Evolutionary conservation across 1,140 invertebrate species (phyloP), one percentile per base, ranked within the genome.

Genomic region (Nasonia vitripennis): DNA sequence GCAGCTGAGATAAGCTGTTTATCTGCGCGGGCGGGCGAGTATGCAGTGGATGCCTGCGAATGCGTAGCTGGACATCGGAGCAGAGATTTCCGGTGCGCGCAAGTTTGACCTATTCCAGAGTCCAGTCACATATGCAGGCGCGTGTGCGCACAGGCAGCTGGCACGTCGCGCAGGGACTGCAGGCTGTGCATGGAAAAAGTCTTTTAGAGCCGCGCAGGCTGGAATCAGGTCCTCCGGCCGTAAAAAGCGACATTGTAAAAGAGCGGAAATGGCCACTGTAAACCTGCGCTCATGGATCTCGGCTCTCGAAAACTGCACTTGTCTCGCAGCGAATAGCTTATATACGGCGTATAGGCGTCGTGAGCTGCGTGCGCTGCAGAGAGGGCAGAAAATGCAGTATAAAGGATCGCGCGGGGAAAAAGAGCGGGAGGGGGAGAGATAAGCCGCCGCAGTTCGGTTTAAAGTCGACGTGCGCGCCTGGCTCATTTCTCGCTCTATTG

Each of bases 171-270:
- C 34, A 34, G 34, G 34, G 34, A 34, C 2, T 34, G 34, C 5
- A 34, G 34, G 34, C 34, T 2, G 34, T 34, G 34, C 34, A 37
- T 37, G 14, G 31, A 34, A 81, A 81, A 83, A 68, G 81, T 77
- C 48, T 83, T 77, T 83, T 75, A 83, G 75, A 83, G 45, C 51
- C 20, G 20, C 20, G 20, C 17, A 62, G 20, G 17, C 55, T 34
- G 17, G 55, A 83, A 67, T 67, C 51, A 83, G 67, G 73, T 74
- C 41, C 31, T 48, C 45, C 45, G 80, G 80, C 85, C 89, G 88
- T 91, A 91, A 91, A 83, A 83, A 90, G 87, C 88, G 88, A 91
- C 91, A 91, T 91, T 91, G 90, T 91, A 90, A 91, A 90, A 83
- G 78, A 71, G 82, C 87, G 87, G 87, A 87, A 90, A 89, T 89